Conservation (phyloP, 1,140 invertebrate genomes). For the Drosophila subpulchrella region DNA sequence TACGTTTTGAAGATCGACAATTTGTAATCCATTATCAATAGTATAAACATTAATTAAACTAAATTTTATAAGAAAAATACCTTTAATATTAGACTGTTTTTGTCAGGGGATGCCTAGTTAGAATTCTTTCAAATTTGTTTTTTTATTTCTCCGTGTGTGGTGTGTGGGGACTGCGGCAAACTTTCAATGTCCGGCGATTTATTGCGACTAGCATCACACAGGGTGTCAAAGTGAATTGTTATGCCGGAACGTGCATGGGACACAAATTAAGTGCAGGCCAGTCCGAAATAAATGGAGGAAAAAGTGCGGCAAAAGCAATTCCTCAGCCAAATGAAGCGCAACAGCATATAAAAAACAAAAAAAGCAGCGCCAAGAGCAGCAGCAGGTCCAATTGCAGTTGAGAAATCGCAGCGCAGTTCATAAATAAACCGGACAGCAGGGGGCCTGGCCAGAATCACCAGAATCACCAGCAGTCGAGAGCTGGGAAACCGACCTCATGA, state of each 20-base stretch:
- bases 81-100: too few relatives aligned
- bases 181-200: conserved; percentile 36
- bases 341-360: conserved; percentile 7
- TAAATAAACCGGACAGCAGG: conserved; percentile 67
- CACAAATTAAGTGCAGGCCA: conserved; percentile 72
- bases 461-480: conserved; percentile 4
- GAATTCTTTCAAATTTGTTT: neutral
- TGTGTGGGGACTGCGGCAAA: conserved; percentile 2
- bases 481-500: conserved; percentile 57
- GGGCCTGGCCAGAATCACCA: conserved; percentile 13
- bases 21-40: too few relatives aligned
- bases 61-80: too few relatives aligned
- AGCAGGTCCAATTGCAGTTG: conserved; percentile 72
- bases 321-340: conserved; percentile 60
- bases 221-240: conserved; percentile 72
- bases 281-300: conserved; percentile 56
- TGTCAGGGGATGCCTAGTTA: neutral
- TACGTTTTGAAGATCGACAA: too few relatives aligned
- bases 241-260: conserved; percentile 59
- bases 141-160: conserved; percentile 5
- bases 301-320: conserved; percentile 39
- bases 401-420: conserved; percentile 74
- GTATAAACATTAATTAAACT: too few relatives aligned
- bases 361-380: conserved; percentile 15
- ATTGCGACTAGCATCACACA: conserved; percentile 35